Evolutionary conservation across 2,797 vertebrate species (phyloP).

Genomic region (Trichosurus vulpecula): DNA sequence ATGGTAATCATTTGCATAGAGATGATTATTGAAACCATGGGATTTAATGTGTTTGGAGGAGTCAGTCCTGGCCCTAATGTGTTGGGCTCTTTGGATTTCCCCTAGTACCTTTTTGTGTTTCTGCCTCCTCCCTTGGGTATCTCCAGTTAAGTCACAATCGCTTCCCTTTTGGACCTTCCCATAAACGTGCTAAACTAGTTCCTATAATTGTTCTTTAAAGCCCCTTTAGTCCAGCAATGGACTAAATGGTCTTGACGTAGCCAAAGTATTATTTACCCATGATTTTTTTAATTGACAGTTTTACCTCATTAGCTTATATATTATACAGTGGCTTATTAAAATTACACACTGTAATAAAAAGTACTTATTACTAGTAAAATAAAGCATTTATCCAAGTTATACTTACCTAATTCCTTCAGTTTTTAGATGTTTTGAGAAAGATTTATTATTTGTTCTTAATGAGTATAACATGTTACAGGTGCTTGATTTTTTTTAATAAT

Average conservation of each 20-base stretch:
- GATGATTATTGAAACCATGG: not conserved
- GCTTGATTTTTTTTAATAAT: not conserved
- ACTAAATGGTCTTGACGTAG: not conserved
- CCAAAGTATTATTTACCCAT: not conserved
- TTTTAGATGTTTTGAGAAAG: not conserved
- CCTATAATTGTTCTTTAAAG: not conserved
- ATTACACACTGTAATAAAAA: not conserved
- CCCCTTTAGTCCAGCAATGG: not conserved
- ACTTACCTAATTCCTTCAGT: not conserved
- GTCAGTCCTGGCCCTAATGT: not conserved
- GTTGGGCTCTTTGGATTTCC: not conserved
- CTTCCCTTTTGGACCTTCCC: not conserved
- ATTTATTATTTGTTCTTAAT: not conserved
- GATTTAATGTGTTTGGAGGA: not conserved
- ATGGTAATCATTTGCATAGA: not conserved
- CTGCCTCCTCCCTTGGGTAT: not conserved
- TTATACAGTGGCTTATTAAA: not conserved
- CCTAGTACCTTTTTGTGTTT: not conserved
- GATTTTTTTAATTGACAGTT: slow-evolving; percentile 10
- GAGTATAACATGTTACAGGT: not conserved
- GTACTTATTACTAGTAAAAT: not conserved
- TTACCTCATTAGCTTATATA: not conserved
- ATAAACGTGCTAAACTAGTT: not conserved
- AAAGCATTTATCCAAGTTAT: not conserved
- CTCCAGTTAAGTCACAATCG: not conserved